Base-by-base conservation (phyloP, 2,113 vertebrate species). In the Lophochroa leadbeateri region DNA sequence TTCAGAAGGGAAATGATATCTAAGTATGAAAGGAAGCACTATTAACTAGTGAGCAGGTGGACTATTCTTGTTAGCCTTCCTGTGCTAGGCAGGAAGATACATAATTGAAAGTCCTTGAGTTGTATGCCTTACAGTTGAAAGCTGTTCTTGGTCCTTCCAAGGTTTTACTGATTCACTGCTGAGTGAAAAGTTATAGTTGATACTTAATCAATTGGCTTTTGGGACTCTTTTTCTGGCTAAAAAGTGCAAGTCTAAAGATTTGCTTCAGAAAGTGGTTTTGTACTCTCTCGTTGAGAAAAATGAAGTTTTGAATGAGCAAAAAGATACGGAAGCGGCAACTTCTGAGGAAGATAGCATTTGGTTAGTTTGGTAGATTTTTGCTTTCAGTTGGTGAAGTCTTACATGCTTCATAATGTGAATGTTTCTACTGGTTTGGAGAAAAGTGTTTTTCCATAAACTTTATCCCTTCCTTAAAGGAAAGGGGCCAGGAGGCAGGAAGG, bases 21-120 rank as follows among this genome's bases (percentile, higher is more conserved):
- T 37, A 81, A 50, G 29, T 84, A 80, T 83, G 71, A 88, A 90
- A 94, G 75, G 71, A 96, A 90, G 78, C n/a, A 88, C 68, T 96
- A 60, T 94, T 95, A 67, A 68, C 82, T 92, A 47, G 60, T 50
- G 43, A 82, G 61, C 91, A 77, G 67, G 79, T 92, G 74, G 72
- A 47, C 84, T 92, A 50, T 88, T 93, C 64, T 96, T 97, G 24
- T 88, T 81, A 0, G 0, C 31, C 61, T 97, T 96, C 92, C 91
- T 92, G 67, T 95, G 43, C 76, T 58, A 41, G 50, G 35, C 27
- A 71, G 77, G 60, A 87, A 27, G 29, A 49, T 15, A 50, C 39
- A 19, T 85, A 84, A 70, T 27, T 78, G 76, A 37, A 94, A 91
- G 60, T 49, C 82, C 37, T 82, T 77, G n/a, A 0, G 1, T 57